Evolutionary conservation across 1,140 invertebrate genomes (phyloP).

Genomic region (Euglossa dilemma): DNA sequence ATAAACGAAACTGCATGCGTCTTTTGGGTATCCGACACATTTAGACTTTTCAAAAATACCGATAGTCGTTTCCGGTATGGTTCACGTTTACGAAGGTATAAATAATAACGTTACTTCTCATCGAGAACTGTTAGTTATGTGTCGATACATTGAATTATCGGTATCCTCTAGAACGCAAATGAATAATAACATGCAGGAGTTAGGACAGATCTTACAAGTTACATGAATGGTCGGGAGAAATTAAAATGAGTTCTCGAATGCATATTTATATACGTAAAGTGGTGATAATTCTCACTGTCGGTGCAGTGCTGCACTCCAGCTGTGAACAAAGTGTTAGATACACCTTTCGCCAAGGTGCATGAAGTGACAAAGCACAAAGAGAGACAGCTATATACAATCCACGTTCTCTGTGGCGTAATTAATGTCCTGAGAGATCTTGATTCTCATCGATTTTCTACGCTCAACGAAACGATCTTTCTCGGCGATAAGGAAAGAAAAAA

Average conservation of each 20-base stretch:
- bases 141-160: neutral
- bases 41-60: too few species aligned
- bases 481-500: neutral
- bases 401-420: slow-evolving; percentile 54
- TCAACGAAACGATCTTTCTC: neutral
- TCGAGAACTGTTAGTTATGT: neutral
- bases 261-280: slow-evolving; percentile 66
- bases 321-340: slow-evolving; percentile 80
- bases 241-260: slow-evolving; percentile 64
- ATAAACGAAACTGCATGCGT: slow-evolving; percentile 43
- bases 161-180: slow-evolving; percentile 49
- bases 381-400: slow-evolving; percentile 72
- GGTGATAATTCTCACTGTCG: slow-evolving; percentile 77
- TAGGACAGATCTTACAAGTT: slow-evolving; percentile 67
- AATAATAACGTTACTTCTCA: neutral
- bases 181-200: slow-evolving; percentile 61
- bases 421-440: slow-evolving; percentile 2
- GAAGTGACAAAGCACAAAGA: slow-evolving; percentile 71
- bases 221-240: slow-evolving; percentile 72
- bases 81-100: neutral
- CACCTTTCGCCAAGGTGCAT: slow-evolving; percentile 76
- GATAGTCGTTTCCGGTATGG: neutral
- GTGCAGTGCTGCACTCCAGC: slow-evolving; percentile 79
- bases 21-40: slow-evolving; percentile 38
- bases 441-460: slow-evolving; percentile 5